phyloP scores from a whole-genome alignment of 2,113 vertebrate species.

The Gobius niger region DNA sequence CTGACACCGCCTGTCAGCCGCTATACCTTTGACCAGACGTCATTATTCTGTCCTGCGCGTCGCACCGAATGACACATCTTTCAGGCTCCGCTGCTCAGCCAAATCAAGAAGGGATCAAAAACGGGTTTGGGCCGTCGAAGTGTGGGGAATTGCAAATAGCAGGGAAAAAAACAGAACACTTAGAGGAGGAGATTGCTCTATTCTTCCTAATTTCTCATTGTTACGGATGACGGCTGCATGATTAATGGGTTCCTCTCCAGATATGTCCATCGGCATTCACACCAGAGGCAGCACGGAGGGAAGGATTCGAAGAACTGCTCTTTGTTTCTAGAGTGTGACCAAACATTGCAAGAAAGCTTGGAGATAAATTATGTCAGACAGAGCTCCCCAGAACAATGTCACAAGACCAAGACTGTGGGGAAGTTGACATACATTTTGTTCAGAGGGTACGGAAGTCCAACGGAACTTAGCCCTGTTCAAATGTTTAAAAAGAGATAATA shows the following conservation, averaged over 20 bases:
- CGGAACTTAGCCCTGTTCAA: too few relatives aligned
- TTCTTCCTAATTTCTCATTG: constrained; percentile 22
- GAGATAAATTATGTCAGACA: too few relatives aligned
- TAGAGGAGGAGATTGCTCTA: neutral
- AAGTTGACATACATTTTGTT: too few relatives aligned
- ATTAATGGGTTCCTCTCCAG: constrained; percentile 11
- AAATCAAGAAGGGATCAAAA: constrained; percentile 7
- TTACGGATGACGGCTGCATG: constrained; percentile 5
- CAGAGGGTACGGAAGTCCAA: too few relatives aligned
- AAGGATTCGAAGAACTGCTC: too few relatives aligned
- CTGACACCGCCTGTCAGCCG: constrained; percentile 24
- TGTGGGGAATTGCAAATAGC: neutral
- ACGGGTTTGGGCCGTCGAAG: neutral
- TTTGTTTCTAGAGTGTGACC: too few relatives aligned
- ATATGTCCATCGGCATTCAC: neutral
- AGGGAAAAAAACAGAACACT: neutral
- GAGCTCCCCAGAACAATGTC: too few relatives aligned
- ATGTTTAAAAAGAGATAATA: too few relatives aligned
- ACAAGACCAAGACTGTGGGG: too few relatives aligned
- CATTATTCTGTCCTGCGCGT: constrained; percentile 32
- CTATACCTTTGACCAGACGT: constrained; percentile 40
- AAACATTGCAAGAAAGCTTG: too few relatives aligned
- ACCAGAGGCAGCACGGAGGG: too few relatives aligned
- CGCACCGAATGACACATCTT: constrained; percentile 25
- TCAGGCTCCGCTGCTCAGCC: constrained; percentile 7